phyloP scores from a whole-genome alignment of 2,888 invertebrate genomes.

The Dastarcus helophoroides region DNA sequence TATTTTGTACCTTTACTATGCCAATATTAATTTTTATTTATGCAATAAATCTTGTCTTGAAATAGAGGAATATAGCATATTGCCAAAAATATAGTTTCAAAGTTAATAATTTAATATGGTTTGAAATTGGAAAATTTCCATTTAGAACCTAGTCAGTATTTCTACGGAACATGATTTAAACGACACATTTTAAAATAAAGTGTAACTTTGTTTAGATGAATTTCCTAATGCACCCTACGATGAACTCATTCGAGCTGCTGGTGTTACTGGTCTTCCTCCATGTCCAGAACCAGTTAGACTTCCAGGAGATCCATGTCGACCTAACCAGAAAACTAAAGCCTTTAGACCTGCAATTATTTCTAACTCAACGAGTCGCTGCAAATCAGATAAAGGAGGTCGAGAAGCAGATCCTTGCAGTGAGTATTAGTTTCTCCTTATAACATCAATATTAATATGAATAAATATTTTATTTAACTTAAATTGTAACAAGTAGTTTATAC shows the following conservation, averaged over 20 bases:
- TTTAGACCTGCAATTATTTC: slow-evolving; percentile 23
- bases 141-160: slow-evolving; percentile 3
- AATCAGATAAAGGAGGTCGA: slow-evolving; percentile 13
- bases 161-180: not conserved
- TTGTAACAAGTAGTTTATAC: too few species aligned
- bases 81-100: too few species aligned
- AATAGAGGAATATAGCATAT: too few species aligned
- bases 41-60: too few species aligned
- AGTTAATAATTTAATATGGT: too few species aligned
- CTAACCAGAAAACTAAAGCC: slow-evolving; percentile 37
- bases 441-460: too few species aligned
- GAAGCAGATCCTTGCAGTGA: slow-evolving; percentile 10
- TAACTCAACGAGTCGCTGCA: slow-evolving; percentile 14
- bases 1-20: too few species aligned
- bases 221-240: slow-evolving; percentile 47
- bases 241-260: slow-evolving; percentile 44
- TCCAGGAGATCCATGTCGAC: slow-evolving; percentile 48
- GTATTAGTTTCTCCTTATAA: too few species aligned
- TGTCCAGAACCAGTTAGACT: slow-evolving; percentile 46
- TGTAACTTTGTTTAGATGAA: slow-evolving; percentile 25
- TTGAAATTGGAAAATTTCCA: too few species aligned
- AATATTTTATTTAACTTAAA: too few species aligned
- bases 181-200: not conserved
- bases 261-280: slow-evolving; percentile 42
- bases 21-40: too few species aligned